Percentiles rank a stretch among this genome's conserved stretches.
phyloP scores from a whole-genome alignment of 2,797 vertebrate genomes.

The Mus caroli region DNA sequence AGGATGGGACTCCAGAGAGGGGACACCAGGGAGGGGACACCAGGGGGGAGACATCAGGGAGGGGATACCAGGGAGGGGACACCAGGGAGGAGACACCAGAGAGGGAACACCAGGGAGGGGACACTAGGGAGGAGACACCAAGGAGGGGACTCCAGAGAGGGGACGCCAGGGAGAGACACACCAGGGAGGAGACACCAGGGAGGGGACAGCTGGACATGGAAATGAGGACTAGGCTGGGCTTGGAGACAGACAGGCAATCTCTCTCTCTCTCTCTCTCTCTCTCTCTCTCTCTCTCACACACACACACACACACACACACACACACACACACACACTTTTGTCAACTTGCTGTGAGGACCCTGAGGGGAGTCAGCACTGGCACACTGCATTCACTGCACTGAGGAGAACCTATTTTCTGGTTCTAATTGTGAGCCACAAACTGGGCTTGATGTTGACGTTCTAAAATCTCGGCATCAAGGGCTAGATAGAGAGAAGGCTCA shows the following conservation, averaged over 20 bases:
- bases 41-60: background rate
- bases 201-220: fast-evolving
- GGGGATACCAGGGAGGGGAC: background rate
- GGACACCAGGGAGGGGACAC: background rate
- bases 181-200: background rate
- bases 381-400: fast-evolving
- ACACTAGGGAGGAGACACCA: background rate
- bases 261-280: background rate
- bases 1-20: background rate
- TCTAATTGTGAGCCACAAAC: fast-evolving
- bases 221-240: fast-evolving
- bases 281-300: background rate
- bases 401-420: background rate
- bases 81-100: background rate
- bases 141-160: too few relatives aligned
- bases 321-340: background rate
- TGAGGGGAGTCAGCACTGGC: background rate
- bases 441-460: background rate
- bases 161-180: background rate
- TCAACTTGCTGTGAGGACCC: background rate
- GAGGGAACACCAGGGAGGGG: background rate
- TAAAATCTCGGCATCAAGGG: background rate
- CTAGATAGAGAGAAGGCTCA: background rate
- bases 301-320: background rate
- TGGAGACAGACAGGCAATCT: background rate